Evolutionary conservation across 2,113 vertebrate species (phyloP), one percentile per base, ranked within the genome.

Genomic region (Notiomystis cincta): DNA sequence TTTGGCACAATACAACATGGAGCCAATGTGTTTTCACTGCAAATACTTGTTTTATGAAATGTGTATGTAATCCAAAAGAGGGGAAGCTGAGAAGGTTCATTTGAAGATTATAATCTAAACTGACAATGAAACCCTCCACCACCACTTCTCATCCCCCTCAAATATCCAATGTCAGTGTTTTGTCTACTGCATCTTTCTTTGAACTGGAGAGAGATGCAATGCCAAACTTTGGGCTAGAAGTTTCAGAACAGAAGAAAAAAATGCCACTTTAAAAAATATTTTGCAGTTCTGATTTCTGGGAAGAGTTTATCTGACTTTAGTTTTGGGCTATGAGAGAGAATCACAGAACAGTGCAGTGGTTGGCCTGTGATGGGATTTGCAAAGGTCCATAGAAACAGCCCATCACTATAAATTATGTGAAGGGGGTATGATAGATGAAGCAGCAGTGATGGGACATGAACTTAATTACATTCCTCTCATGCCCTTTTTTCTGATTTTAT

Each of bases 61-160:
- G n/a, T 2, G 5, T 42, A 6, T 31, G 20, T 47, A 72, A 33
- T 54, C 58, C 2, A 1, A 70, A 88, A 73, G 30, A 78, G 25
- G 15, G 19, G 20, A 62, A 78, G 3, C 37, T 73, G 21, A 82
- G 42, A 70, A 73, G 27, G 27, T 82, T 87, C 10, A 16, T 44
- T 56, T 78, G 27, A 87, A 87, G 5, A 17, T 38, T 78, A 33
- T 38, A 2, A 47, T 47, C 38, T 76, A 76, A 60, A 33, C 1
- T 54, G 35, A 22, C 21, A 44, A 23, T 24, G 54, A 69, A 60
- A 21, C 14, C 13, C 10, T 47, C 15, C 11, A 24, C 7, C 16
- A 13, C 4, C 11, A 48, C 22, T 13, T n/a, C 13, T n/a, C 11
- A 22, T 11, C 3, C 5, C 2, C 4, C 17, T 23, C 25, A 28